Percentiles rank a stretch among this genome's conserved stretches.
Evolutionary conservation across 2,888 invertebrate genomes (phyloP).

Genomic region (Chloroclysta siterata): DNA sequence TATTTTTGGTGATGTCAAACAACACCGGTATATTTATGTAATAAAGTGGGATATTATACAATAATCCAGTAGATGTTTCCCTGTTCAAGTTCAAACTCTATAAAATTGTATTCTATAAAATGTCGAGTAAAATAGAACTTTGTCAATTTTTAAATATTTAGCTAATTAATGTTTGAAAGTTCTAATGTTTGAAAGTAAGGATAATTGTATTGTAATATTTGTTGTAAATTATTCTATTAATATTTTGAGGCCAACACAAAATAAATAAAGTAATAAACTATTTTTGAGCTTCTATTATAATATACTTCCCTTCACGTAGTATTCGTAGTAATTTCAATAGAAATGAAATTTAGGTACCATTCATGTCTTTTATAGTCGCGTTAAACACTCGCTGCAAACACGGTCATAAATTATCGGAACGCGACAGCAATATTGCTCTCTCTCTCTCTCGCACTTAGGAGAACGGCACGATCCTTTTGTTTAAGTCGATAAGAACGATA

Average conservation of each 20-base stretch:
- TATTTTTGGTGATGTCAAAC: constrained; percentile 4
- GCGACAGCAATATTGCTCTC: no score
- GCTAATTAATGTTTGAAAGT: constrained; percentile 69
- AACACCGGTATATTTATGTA: neutral
- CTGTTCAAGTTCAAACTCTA: constrained; percentile 22
- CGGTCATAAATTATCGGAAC: no score
- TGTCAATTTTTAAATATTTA: constrained; percentile 83
- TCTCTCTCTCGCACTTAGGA: no score
- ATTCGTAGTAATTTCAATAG: no score
- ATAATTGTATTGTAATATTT: constrained; percentile 71
- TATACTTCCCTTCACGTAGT: neutral
- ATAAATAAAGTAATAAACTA: constrained; percentile 63
- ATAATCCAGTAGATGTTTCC: constrained; percentile 19
- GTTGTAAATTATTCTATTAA: constrained; percentile 80
- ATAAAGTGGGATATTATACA: neutral
- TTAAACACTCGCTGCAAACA: no score
- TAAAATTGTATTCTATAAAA: constrained; percentile 2
- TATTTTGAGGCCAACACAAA: constrained; percentile 80
- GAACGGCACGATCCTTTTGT: no score
- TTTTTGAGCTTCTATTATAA: constrained; percentile 48
- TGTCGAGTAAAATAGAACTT: constrained; percentile 52
- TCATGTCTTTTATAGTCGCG: no score
- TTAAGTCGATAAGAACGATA: no score
- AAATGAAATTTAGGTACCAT: no score
- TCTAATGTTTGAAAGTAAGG: constrained; percentile 71